Conservation (phyloP, 2,888 invertebrate species). For the Lochmaea capreae region DNA sequence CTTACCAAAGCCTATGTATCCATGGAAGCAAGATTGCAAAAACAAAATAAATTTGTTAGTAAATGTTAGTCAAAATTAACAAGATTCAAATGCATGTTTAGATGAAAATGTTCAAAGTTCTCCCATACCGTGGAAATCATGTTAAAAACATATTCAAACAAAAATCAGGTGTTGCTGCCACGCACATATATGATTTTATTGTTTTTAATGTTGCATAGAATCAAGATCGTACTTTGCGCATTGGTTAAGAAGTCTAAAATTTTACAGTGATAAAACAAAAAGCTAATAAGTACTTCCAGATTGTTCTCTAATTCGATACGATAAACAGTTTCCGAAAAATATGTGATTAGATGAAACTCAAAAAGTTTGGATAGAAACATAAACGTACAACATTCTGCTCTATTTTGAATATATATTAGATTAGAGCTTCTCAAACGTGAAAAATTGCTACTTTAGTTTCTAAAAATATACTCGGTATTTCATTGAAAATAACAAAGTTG, state of each 20-base stretch:
- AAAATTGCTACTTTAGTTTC: neutral
- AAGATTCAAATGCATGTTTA: neutral
- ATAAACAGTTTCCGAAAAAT: neutral
- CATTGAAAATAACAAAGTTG: too few species aligned
- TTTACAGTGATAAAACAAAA: too few species aligned
- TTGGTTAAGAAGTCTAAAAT: too few species aligned
- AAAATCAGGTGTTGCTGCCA: neutral
- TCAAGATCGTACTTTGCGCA: too few species aligned
- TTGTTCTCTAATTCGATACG: too few species aligned
- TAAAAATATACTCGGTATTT: too few species aligned
- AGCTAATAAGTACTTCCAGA: too few species aligned
- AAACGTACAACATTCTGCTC: neutral
- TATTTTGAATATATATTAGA: neutral
- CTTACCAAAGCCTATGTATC: conserved; percentile 60
- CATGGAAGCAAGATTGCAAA: conserved; percentile 53
- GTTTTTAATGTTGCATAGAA: too few species aligned
- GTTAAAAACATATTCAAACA: neutral
- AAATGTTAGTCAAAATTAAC: conserved; percentile 23
- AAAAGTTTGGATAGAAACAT: neutral
- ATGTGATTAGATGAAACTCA: neutral
- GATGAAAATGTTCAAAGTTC: neutral
- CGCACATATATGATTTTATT: too few species aligned
- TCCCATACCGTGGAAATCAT: neutral
- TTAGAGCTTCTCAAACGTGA: neutral
- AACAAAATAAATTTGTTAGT: conserved; percentile 48